phyloP scores from a whole-genome alignment of 2,888 invertebrate species.

The Amblyteles armatorius region DNA sequence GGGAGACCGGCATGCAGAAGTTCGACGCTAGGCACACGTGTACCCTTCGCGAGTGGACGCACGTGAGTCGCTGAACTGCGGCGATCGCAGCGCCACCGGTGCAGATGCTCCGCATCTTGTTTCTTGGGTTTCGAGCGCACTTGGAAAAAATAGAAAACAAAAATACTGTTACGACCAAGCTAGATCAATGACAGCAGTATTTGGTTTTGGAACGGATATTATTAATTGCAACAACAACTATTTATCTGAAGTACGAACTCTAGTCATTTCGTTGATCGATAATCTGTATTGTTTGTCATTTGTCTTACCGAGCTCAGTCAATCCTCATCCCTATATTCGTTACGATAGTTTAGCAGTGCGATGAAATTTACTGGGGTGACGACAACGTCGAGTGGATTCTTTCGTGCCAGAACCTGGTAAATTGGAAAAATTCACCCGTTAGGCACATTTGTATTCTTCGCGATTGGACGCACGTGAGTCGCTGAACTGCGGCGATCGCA shows the following conservation, averaged over 20 bases:
- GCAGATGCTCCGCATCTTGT: constrained; percentile 12
- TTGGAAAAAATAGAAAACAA: background rate
- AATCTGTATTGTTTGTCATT: too few species aligned
- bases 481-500: constrained; percentile 39
- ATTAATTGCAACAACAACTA: too few species aligned
- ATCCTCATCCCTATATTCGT: too few species aligned
- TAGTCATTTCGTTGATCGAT: too few species aligned
- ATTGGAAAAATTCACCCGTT: background rate
- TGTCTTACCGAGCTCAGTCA: too few species aligned
- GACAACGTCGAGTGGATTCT: too few species aligned
- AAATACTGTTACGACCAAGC: too few species aligned
- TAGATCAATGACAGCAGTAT: too few species aligned
- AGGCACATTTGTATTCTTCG: constrained; percentile 61
- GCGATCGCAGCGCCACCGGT: constrained; percentile 55
- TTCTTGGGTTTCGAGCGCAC: background rate
- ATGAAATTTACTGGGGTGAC: too few species aligned
- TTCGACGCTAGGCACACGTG: constrained; percentile 64
- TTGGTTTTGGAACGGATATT: too few species aligned
- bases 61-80: constrained; percentile 56
- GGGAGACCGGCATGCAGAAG: constrained; percentile 48
- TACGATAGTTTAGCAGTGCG: too few species aligned
- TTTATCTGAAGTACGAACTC: background rate
- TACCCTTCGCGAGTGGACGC: constrained; percentile 62
- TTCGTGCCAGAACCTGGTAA: too few species aligned
- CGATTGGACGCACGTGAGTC: constrained; percentile 62